Conservation (phyloP, 2,888 invertebrate genomes). For the Drosophila mettleri region DNA sequence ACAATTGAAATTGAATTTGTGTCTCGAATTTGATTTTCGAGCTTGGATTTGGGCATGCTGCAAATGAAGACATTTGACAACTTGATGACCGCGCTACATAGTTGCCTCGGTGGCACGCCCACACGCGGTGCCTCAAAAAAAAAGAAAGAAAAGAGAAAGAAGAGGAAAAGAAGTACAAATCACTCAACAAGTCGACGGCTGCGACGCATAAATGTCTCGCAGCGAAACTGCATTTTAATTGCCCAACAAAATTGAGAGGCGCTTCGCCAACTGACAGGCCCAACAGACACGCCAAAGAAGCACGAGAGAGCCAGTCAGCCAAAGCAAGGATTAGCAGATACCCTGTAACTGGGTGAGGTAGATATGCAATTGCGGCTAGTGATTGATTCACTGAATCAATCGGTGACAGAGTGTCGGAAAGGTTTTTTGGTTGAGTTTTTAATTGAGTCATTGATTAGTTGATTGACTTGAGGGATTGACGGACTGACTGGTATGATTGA, state of each 20-base stretch:
- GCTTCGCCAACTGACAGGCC: conserved; percentile 54
- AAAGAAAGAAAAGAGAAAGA: not conserved
- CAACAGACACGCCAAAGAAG: conserved; percentile 49
- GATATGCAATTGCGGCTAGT: too few species aligned
- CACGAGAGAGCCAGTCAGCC: conserved; percentile 19
- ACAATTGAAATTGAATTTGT: conserved; percentile 75
- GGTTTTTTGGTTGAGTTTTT: too few species aligned
- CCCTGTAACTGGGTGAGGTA: too few species aligned
- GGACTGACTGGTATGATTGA: too few species aligned
- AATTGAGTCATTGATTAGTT: too few species aligned
- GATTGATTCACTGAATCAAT: too few species aligned
- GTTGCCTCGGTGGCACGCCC: conserved; percentile 59
- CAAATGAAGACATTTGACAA: conserved; percentile 58
- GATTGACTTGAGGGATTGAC: too few species aligned
- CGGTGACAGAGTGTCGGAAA: too few species aligned
- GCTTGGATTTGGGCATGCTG: conserved; percentile 15
- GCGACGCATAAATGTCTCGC: conserved; percentile 69
- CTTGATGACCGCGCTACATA: conserved; percentile 58
- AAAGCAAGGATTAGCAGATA: not conserved
- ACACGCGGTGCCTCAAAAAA: conserved; percentile 18
- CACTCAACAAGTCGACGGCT: conserved; percentile 67
- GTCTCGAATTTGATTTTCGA: conserved; percentile 54
- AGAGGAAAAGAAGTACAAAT: conserved; percentile 53
- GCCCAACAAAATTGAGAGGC: conserved; percentile 59
- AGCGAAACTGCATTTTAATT: conserved; percentile 76